These are phyloP conservation scores for Tryphoninae sp. DNA, from an alignment of 2,888 invertebrate genomes.

Conservation along the genomic window DNA sequence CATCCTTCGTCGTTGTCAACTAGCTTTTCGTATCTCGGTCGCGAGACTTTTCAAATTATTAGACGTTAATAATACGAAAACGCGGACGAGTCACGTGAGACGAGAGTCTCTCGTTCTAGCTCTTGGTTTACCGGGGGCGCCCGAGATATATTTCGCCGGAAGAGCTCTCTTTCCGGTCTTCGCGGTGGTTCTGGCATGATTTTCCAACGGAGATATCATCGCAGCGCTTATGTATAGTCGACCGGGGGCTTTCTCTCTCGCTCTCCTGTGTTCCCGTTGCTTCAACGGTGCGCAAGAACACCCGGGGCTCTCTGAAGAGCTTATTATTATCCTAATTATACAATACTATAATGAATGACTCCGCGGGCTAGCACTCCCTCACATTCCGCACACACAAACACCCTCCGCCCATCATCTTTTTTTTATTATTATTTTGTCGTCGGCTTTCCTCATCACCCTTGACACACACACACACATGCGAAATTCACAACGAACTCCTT, in stretches of 20 bases:
- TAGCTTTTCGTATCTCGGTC: conserved; percentile 8
- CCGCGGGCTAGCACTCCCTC: conserved; percentile 61
- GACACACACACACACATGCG: conserved; percentile 42
- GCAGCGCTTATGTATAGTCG: conserved; percentile 19
- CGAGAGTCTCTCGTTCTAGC: conserved; percentile 12
- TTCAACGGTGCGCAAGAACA: conserved; percentile 74
- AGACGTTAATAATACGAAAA: conserved; percentile 78
- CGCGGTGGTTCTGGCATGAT: conserved; percentile 23
- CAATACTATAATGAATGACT: conserved; percentile 80
- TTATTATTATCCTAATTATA: conserved; percentile 82
- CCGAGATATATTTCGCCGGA: not conserved
- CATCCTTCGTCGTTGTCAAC: not conserved
- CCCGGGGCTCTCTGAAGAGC: conserved; percentile 77
- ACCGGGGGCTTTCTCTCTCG: conserved; percentile 56
- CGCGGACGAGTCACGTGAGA: conserved; percentile 61
- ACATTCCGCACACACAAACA: conserved; percentile 31
- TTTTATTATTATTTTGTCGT: conserved; percentile 60
- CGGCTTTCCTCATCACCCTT: conserved; percentile 61
- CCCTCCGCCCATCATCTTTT: conserved; percentile 57
- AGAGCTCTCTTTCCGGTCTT: not conserved
- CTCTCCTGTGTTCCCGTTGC: conserved; percentile 60
- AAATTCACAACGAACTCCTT: conserved; percentile 44
- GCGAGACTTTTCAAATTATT: conserved; percentile 75
- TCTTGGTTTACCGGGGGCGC: not conserved
- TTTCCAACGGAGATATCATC: conserved; percentile 42